These are phyloP conservation scores for Pelecanoides urinatrix DNA, from an alignment of 2,113 vertebrate genomes.

Conservation along the genomic window DNA sequence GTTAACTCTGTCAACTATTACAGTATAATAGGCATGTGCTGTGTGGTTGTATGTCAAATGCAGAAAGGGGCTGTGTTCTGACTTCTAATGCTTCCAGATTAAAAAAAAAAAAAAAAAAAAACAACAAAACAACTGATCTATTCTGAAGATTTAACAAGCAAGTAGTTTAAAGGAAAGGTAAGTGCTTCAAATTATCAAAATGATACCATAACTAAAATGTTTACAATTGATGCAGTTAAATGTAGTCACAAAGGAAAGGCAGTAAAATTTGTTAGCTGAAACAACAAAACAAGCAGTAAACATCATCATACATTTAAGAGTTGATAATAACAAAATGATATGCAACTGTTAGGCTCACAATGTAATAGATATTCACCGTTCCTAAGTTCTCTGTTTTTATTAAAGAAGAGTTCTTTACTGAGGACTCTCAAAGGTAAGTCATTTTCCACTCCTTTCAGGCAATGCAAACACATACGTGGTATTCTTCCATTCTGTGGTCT, in stretches of 20 bases:
- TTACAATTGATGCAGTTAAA: background rate
- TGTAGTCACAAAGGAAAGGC: background rate
- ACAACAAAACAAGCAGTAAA: background rate
- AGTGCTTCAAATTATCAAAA: background rate
- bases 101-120: too few relatives aligned
- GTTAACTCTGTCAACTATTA: background rate
- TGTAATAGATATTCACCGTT: background rate
- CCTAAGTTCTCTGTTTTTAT: background rate
- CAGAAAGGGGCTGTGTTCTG: background rate
- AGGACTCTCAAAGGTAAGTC: background rate
- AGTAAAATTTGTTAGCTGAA: background rate
- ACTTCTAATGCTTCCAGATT: background rate
- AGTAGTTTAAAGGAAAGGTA: background rate
- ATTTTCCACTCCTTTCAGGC: background rate
- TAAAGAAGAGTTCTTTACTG: background rate
- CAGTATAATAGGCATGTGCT: background rate
- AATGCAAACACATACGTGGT: too few relatives aligned
- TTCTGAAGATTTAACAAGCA: background rate
- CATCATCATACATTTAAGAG: background rate
- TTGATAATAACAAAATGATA: background rate
- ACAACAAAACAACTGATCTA: background rate
- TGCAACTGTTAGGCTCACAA: background rate
- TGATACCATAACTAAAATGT: background rate
- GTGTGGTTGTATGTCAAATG: background rate
- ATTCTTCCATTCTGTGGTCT: background rate